phyloP scores from a whole-genome alignment of 1,140 invertebrate species.

The Drosophila paulistorum region DNA sequence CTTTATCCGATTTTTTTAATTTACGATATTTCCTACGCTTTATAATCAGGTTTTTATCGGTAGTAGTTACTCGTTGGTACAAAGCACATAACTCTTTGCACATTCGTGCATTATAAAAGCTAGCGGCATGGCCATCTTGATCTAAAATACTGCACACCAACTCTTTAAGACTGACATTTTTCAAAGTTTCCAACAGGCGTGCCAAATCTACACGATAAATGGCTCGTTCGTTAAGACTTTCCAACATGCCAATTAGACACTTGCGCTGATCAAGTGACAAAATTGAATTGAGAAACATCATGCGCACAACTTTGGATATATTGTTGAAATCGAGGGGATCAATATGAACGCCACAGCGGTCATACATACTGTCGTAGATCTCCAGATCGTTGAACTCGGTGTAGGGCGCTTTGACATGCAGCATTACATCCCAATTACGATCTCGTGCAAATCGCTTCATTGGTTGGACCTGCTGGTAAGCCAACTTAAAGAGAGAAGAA shows the following conservation, averaged over 20 bases:
- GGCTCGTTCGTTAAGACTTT: conserved; percentile 27
- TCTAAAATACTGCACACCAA: conserved; percentile 51
- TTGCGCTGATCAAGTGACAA: conserved; percentile 37
- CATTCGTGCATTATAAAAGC: conserved; percentile 25
- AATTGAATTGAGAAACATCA: conserved; percentile 45
- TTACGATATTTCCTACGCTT: not conserved
- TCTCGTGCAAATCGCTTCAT: conserved; percentile 18
- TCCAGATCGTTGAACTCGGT: conserved; percentile 52
- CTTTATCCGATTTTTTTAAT: not conserved
- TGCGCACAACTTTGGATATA: conserved; percentile 46
- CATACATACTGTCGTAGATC: conserved; percentile 69
- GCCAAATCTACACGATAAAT: conserved; percentile 36
- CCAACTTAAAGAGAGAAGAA: conserved; percentile 42
- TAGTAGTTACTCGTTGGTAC: conserved; percentile 29
- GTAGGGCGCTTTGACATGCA: conserved; percentile 49
- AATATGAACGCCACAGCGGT: conserved; percentile 52
- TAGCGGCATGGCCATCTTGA: conserved; percentile 21
- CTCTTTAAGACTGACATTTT: conserved; percentile 15
- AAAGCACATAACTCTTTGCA: conserved; percentile 36
- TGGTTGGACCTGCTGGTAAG: conserved; percentile 33
- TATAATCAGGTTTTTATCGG: conserved; percentile 31
- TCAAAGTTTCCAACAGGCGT: conserved; percentile 28
- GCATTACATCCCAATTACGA: conserved; percentile 56
- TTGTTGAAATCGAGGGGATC: conserved; percentile 50
- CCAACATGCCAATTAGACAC: conserved; percentile 38